phyloP scores from a whole-genome alignment of 2,888 invertebrate genomes.

The Rotaria macrura region DNA sequence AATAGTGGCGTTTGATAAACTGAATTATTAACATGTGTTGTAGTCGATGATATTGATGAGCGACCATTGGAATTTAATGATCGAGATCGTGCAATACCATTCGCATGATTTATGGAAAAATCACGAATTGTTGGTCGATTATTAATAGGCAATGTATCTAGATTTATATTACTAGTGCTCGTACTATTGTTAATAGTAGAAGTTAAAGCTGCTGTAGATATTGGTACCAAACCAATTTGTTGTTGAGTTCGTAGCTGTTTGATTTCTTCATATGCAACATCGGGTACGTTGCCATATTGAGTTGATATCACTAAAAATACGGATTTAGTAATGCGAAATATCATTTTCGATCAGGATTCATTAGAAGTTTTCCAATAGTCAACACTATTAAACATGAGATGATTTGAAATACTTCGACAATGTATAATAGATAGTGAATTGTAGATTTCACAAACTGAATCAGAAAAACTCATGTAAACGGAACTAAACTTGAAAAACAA shows the following conservation, averaged over 20 bases:
- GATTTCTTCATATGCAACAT: conserved; percentile 7
- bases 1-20: background rate
- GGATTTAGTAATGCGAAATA: too few relatives aligned
- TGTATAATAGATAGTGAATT: too few relatives aligned
- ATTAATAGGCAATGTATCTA: background rate
- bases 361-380: too few relatives aligned
- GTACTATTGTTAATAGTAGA: background rate
- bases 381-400: too few relatives aligned
- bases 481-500: too few relatives aligned
- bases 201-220: background rate
- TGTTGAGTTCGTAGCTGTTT: background rate
- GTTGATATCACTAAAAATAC: background rate
- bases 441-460: too few relatives aligned
- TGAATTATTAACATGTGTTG: background rate
- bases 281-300: background rate
- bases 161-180: background rate
- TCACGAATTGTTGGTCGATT: background rate
- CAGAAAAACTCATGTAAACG: too few relatives aligned
- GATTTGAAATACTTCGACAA: too few relatives aligned
- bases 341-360: too few relatives aligned
- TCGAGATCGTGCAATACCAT: background rate
- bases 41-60: background rate
- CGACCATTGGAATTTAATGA: background rate
- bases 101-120: background rate
- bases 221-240: background rate